Base-by-base conservation (phyloP, 1,140 invertebrate genomes). In the Notospermus geniculatus region DNA sequence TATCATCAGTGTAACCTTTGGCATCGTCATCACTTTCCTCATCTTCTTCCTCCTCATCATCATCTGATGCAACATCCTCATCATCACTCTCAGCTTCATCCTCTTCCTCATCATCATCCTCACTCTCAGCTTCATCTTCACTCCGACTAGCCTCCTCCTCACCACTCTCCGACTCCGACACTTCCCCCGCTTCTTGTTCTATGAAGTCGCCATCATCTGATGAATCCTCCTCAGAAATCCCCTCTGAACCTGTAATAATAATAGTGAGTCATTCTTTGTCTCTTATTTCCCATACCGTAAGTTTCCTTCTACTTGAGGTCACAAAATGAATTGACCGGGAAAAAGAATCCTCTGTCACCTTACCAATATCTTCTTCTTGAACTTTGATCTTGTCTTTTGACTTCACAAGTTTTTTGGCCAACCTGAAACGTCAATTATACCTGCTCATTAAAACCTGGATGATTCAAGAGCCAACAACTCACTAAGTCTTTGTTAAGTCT, bases 1-100 rank as follows among this genome's bases (percentile, higher is more conserved):
- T 89, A 32, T 89, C 86, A 83, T 90, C 88, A 56, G 86, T 85
- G 64, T 85, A 88, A 23, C 85, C 87, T 81, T 68, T 74, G 28
- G 59, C 50, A 22, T 64, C 68, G 27, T 64, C 62, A 36, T 71
- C 60, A 39, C n/a, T n/a, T n/a, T n/a, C n/a, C n/a, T 63, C 54
- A 54, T 32, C 29, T 45, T 54, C 43, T 46, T 66, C 57, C 45
- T 69, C 56, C 36, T 59, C 56, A 60, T 56, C 39, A 54, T 64
- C 56, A 25, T 61, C 53, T 7, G 5, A 7, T 36, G 4, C 32
- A 4, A 7, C 32, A 4, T 36, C 4, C 2, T 62, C 62, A 55
- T 66, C 59, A n/a, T 65, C 67, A 2, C 65, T 57, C 32, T 64
- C 63, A 54, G 54, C 59, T 15, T 57, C 54, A 54, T 61, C 59